Conservation (phyloP, 2,888 invertebrate genomes). For the Hedya salicella region DNA sequence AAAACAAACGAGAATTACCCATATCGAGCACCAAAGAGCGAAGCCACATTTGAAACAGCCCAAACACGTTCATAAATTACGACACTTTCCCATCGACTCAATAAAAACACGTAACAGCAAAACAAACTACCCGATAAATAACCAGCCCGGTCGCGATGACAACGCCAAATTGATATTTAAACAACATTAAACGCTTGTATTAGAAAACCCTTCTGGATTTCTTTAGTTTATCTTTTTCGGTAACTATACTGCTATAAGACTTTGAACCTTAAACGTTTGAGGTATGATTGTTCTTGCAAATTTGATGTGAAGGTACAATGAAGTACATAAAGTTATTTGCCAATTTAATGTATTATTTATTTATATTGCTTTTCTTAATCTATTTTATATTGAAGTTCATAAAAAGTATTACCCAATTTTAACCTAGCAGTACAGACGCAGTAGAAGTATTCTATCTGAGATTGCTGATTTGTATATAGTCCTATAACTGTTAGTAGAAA, state of each 20-base stretch:
- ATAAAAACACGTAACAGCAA: conserved; percentile 22
- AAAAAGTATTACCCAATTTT: too few species aligned
- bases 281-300: background rate
- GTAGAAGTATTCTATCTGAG: too few species aligned
- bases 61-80: conserved; percentile 22
- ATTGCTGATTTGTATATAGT: too few species aligned
- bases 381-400: too few species aligned
- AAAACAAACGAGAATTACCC: conserved; percentile 12
- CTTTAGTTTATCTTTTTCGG: conserved; percentile 26
- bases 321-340: background rate
- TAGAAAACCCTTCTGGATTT: conserved; percentile 23
- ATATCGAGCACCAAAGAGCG: conserved; percentile 6
- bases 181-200: conserved; percentile 35
- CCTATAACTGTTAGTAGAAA: too few species aligned
- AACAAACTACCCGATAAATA: conserved; percentile 26
- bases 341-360: background rate
- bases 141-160: conserved; percentile 23
- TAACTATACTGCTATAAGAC: background rate
- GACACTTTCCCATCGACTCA: conserved; percentile 14
- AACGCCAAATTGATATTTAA: conserved; percentile 39
- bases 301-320: background rate
- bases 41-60: conserved; percentile 15
- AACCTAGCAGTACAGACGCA: too few species aligned
- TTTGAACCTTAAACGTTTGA: background rate
- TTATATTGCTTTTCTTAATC: too few species aligned